Evolutionary conservation across 2,797 vertebrate genomes (phyloP).

Genomic region (Cyclopterus lumpus): DNA sequence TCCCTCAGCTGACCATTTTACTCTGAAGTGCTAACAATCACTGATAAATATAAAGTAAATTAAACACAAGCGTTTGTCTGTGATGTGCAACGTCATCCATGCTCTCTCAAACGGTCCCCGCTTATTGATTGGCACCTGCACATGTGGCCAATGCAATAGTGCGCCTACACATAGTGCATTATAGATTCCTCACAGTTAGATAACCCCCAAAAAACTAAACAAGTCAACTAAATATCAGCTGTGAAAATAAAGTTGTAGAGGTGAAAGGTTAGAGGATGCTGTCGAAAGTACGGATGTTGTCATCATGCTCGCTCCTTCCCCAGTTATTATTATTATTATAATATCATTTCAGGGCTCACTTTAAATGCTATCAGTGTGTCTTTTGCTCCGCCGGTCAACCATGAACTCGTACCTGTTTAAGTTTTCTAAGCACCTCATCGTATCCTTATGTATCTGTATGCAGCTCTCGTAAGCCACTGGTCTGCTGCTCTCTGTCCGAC

Average conservation of each 20-base stretch:
- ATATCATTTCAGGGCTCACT: neutral
- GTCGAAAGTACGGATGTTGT: no score
- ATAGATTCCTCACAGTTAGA: constrained; percentile 58
- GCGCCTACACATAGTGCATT: constrained; percentile 3
- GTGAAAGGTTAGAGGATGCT: neutral
- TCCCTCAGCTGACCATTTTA: neutral
- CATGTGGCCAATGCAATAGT: constrained; percentile 37
- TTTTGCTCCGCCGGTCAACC: neutral
- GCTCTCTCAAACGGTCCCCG: constrained; percentile 3
- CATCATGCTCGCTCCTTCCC: neutral
- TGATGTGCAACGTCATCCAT: constrained; percentile 1
- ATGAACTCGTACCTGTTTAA: neutral
- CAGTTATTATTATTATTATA: neutral
- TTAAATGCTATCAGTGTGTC: neutral
- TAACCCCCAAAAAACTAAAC: constrained; percentile 38
- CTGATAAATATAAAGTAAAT: no score
- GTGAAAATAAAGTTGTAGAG: constrained; percentile 43
- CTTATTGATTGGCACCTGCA: constrained; percentile 38
- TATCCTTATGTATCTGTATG: neutral
- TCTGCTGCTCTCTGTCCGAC: neutral
- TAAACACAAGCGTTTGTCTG: constrained; percentile 1
- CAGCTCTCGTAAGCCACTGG: neutral
- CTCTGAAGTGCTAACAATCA: neutral
- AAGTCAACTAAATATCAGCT: constrained; percentile 33
- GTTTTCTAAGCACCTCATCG: neutral